Base-by-base conservation (phyloP, 2,113 vertebrate species). In the Corydoras sp. region DNA sequence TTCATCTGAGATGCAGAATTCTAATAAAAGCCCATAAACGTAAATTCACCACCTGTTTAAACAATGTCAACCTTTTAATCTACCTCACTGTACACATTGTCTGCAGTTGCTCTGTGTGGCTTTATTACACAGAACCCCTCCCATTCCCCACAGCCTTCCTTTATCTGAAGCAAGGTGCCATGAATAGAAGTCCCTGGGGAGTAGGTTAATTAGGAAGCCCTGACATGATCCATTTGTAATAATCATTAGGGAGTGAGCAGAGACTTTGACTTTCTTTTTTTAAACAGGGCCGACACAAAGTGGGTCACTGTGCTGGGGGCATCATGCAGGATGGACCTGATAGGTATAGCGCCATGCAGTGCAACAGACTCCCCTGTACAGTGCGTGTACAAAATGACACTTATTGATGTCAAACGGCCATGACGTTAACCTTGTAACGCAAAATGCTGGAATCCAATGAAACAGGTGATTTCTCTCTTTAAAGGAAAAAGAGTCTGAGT, bases 121-220 rank as follows among this genome's bases (percentile, higher is more conserved):
- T 58, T 58, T 72, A 58, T n/a, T 56, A 29, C 32, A 60, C n/a
- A 32, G 9, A 65, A 58, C 50, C 64, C 58, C 11, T 68, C 49
- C 64, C n/a, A 61, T 10, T 60, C 9, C 14, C 10, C 43, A 14
- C 11, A 10, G 0, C 71, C 43, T 58, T 12, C 58, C 56, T 14
- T 10, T 9, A n/a, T 18, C 51, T 68, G 35, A 62, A 67, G 32
- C 35, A 66, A 51, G 49, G n/a, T 59, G 54, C 59, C 53, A 64
- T 31, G 63, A 72, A 75, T 54, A 72, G 65, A 29, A 29, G 15
- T 84, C 81, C 83, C 67, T 31, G 78, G 73, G 86, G 84, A 49
- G 63, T 14, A 68, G 77, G 83, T 85, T 88, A 89, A 89, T 90
- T 88, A 87, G 85, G 82, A 81, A 69, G 72, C 75, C 72, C 79